These are phyloP conservation scores for Hypselothyrea guttata DNA, from an alignment of 2,888 invertebrate species.

Conservation along the genomic window DNA sequence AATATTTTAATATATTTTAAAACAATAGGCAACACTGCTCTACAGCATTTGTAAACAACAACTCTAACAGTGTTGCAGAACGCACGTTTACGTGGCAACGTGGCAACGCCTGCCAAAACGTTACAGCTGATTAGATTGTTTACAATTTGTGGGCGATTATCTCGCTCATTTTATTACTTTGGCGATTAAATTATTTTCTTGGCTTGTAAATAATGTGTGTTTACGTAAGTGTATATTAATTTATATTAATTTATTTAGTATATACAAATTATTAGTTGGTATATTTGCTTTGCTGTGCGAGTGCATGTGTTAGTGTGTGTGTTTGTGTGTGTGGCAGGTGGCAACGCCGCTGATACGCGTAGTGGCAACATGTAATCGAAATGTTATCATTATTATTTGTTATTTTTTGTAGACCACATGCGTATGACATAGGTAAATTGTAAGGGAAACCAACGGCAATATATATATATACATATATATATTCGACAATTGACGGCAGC, in stretches of 20 bases:
- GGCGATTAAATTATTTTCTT: neutral
- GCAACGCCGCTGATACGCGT: conserved; percentile 38
- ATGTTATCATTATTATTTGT: conserved; percentile 42
- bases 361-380: conserved; percentile 47
- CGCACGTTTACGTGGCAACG: conserved; percentile 38
- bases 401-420: conserved; percentile 35
- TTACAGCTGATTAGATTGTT: conserved; percentile 18
- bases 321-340: conserved; percentile 24
- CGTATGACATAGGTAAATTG: conserved; percentile 35
- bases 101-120: conserved; percentile 41
- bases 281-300: neutral
- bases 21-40: too few relatives aligned
- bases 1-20: too few relatives aligned
- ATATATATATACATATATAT: too few relatives aligned
- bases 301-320: conserved; percentile 37
- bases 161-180: neutral
- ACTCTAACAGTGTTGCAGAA: too few relatives aligned
- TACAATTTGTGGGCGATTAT: neutral
- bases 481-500: too few relatives aligned
- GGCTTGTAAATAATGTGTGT: neutral
- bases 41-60: too few relatives aligned
- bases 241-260: neutral
- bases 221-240: conserved; percentile 4
- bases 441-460: conserved; percentile 18
- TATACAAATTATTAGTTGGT: neutral